A percentile compares a stretch with the other conserved stretches of the same genome.
These are phyloP conservation scores for Dicycla oo DNA, from an alignment of 2,888 invertebrate species.

Conservation along the genomic window DNA sequence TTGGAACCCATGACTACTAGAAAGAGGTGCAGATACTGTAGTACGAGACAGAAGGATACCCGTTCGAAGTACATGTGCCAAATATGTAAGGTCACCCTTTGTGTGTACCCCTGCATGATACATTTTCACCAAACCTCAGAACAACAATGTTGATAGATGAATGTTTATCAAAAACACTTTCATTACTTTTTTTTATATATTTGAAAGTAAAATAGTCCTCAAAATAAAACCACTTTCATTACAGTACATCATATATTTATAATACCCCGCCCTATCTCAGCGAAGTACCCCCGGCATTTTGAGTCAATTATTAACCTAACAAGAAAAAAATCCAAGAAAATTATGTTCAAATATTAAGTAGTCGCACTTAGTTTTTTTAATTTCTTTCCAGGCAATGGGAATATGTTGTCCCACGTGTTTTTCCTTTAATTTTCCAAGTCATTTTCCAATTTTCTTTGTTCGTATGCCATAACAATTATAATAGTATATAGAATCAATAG, in stretches of 20 bases:
- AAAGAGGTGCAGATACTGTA: constrained; percentile 31
- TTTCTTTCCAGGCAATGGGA: too few species aligned
- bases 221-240: too few species aligned
- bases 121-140: constrained; percentile 44
- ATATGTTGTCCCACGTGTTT: too few species aligned
- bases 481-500: constrained; percentile 35
- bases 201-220: too few species aligned
- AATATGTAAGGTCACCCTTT: constrained; percentile 40
- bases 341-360: too few species aligned
- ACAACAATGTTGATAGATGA: constrained; percentile 41
- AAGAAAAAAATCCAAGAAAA: too few species aligned
- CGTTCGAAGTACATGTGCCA: constrained; percentile 45
- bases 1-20: constrained; percentile 42
- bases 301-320: too few species aligned
- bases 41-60: constrained; percentile 41
- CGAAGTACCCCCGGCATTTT: too few species aligned
- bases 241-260: too few species aligned
- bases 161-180: constrained; percentile 40
- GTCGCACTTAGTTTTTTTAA: too few species aligned
- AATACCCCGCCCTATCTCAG: too few species aligned
- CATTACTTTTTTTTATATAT: constrained; percentile 10
- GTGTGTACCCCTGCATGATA: constrained; percentile 43
- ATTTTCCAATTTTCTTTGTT: constrained; percentile 20
- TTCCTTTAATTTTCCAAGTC: neutral
- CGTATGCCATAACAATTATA: constrained; percentile 33